Evolutionary conservation across 1,140 invertebrate genomes (phyloP).

Genomic region (Drosophila sp.): DNA sequence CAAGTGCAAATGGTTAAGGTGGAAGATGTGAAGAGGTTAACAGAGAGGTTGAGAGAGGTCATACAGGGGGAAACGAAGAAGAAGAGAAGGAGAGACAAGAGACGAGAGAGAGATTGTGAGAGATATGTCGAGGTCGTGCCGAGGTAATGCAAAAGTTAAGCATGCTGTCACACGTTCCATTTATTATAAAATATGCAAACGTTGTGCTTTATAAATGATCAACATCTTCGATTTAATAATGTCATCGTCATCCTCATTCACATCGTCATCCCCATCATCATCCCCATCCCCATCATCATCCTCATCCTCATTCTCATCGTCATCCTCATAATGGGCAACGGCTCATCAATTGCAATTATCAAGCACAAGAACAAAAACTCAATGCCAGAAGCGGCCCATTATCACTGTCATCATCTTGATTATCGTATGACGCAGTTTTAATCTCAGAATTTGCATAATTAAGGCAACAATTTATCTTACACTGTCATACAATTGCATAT

Average conservation of each 20-base stretch:
- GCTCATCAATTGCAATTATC: conserved; percentile 28
- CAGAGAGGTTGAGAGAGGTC: background rate
- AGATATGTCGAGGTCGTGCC: conserved; percentile 30
- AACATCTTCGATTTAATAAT: conserved; percentile 74
- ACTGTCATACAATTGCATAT: no score
- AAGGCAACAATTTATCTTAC: conserved; percentile 30
- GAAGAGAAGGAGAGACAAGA: background rate
- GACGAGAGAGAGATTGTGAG: background rate
- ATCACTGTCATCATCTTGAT: conserved; percentile 11
- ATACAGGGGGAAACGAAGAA: background rate
- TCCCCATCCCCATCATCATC: conserved; percentile 40
- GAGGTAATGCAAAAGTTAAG: conserved; percentile 54
- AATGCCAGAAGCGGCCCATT: conserved; percentile 9
- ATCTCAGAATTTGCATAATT: conserved; percentile 58
- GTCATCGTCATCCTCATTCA: conserved; percentile 49
- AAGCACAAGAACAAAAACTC: background rate
- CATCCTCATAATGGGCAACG: conserved; percentile 32
- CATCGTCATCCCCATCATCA: conserved; percentile 44
- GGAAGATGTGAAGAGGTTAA: background rate
- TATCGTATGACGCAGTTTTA: conserved; percentile 18
- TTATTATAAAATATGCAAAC: conserved; percentile 79
- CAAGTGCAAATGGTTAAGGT: conserved; percentile 20
- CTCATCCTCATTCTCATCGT: conserved; percentile 31
- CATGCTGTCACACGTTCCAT: conserved; percentile 79
- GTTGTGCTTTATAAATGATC: conserved; percentile 60